A percentile compares a stretch with the other conserved stretches of the same genome.
phyloP scores from a whole-genome alignment of 2,888 invertebrate genomes.

The Drosophila helvetica region DNA sequence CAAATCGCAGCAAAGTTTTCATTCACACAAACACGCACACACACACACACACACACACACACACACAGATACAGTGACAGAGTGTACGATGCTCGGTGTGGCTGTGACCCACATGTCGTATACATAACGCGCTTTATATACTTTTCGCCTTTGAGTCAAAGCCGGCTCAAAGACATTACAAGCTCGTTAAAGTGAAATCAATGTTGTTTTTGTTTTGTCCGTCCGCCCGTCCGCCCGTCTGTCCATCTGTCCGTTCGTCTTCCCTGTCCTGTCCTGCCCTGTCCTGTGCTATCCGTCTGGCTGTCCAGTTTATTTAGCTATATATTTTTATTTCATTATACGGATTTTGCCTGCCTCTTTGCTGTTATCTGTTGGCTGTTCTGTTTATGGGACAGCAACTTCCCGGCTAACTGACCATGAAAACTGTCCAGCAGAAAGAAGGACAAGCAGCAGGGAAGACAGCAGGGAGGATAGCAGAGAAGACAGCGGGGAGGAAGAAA shows the following conservation, averaged over 20 bases:
- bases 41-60: not conserved
- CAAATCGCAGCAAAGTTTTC: conserved; percentile 57
- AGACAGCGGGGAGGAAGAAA: not conserved
- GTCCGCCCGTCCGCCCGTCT: conserved; percentile 16
- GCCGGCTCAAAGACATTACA: conserved; percentile 71
- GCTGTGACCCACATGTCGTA: conserved; percentile 64
- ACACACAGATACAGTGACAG: conserved; percentile 21
- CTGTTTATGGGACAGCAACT: conserved; percentile 66
- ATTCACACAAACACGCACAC: conserved; percentile 48
- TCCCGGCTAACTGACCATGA: conserved; percentile 42
- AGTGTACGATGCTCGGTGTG: conserved; percentile 19
- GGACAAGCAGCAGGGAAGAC: conserved; percentile 15
- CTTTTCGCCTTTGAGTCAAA: conserved; percentile 60
- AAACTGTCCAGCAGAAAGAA: conserved; percentile 15
- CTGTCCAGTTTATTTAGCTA: conserved; percentile 67
- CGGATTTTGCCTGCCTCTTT: conserved; percentile 73
- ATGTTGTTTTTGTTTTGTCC: conserved; percentile 61
- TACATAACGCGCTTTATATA: conserved; percentile 76
- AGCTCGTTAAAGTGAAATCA: conserved; percentile 79
- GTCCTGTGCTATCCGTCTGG: conserved; percentile 30
- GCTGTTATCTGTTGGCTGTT: conserved; percentile 74
- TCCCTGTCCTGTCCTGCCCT: not conserved
- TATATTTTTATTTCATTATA: conserved; percentile 76
- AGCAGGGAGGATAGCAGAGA: not conserved
- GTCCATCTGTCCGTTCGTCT: conserved; percentile 41